These are phyloP conservation scores for Tylochromis polylepis DNA, from an alignment of 2,113 vertebrate species.

Conservation along the genomic window DNA sequence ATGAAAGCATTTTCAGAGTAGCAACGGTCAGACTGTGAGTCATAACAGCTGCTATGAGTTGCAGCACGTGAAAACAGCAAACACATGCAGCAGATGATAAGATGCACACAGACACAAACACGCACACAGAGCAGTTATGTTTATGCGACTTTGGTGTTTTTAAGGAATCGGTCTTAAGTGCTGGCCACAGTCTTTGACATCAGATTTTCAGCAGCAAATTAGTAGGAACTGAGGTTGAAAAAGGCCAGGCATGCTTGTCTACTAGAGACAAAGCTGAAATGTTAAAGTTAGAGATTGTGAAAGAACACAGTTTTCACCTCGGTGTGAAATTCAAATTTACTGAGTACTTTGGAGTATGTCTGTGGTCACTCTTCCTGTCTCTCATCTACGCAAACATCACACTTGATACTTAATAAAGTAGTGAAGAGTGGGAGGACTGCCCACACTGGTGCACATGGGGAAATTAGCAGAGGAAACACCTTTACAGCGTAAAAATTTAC, in stretches of 20 bases:
- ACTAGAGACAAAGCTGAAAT: not conserved
- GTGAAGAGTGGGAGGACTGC: not conserved
- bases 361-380: not conserved
- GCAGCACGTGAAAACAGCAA: not conserved
- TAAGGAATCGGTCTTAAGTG: not conserved
- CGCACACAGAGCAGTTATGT: not conserved
- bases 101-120: not conserved
- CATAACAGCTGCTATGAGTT: conserved; percentile 9
- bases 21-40: conserved; percentile 51
- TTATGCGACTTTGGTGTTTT: not conserved
- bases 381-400: not conserved
- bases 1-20: conserved; percentile 20
- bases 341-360: not conserved
- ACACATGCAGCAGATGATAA: not conserved
- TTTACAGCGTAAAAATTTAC: not conserved
- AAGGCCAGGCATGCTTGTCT: conserved; percentile 14
- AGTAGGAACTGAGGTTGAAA: not conserved
- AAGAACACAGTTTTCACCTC: not conserved
- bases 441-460: not conserved
- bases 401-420: not conserved
- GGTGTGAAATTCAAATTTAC: not conserved
- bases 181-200: not conserved
- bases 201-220: not conserved
- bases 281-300: not conserved
- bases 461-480: conserved; percentile 10